These are phyloP conservation scores for Climacteris rufus DNA, from an alignment of 2,113 vertebrate species.

Conservation along the genomic window DNA sequence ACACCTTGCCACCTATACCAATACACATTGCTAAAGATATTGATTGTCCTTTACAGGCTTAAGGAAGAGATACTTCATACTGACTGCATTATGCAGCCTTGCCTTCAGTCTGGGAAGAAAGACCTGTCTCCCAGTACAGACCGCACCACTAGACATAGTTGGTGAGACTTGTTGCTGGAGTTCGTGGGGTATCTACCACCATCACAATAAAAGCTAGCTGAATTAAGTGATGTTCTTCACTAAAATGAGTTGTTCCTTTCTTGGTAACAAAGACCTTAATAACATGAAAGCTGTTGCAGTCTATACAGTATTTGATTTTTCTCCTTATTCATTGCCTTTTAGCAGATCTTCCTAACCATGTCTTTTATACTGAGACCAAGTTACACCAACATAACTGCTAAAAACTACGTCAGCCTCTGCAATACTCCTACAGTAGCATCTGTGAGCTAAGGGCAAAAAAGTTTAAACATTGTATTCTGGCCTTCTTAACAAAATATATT, in stretches of 20 bases:
- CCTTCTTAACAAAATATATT: slow-evolving; percentile 4
- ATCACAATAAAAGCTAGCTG: not conserved
- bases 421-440: slow-evolving; percentile 62
- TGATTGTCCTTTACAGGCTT: not conserved
- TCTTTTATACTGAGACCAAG: slow-evolving; percentile 38
- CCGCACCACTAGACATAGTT: not conserved
- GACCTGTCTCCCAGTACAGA: not conserved
- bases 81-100: not conserved
- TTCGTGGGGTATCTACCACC: not conserved
- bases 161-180: not conserved
- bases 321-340: not conserved
- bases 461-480: slow-evolving; percentile 14
- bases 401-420: slow-evolving; percentile 58
- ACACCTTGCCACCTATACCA: not conserved
- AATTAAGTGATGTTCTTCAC: not conserved
- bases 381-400: slow-evolving; percentile 64
- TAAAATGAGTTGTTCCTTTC: not conserved
- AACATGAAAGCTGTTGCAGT: not conserved
- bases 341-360: slow-evolving; percentile 2
- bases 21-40: not conserved
- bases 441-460: slow-evolving; percentile 49
- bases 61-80: not conserved
- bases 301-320: not conserved
- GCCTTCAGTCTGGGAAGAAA: not conserved
- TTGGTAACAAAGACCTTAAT: not conserved